Base-by-base conservation (phyloP, 37 sponge, comb jelly and placozoan species). In the Beroe forskalii region DNA sequence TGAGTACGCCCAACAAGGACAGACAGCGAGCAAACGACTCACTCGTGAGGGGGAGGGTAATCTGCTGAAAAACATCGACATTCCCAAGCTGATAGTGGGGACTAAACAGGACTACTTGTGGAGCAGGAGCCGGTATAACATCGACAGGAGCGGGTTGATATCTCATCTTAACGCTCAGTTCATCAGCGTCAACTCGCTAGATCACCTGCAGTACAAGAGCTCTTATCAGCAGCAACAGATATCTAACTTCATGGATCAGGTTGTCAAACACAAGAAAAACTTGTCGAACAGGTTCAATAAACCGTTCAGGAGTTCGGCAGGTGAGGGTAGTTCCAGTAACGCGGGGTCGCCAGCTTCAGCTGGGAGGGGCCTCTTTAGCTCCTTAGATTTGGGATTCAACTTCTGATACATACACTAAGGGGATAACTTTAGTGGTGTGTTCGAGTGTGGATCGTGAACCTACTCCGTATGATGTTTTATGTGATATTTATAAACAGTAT, bases 221-320 rank as follows among this genome's bases (percentile, higher is more conserved):
- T 44, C 55, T 40, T 80, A 80, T 44, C 86, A 80, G 86, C 55
- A 80, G 27, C 86, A 80, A 24, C 86, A 80, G 86, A 80, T 80
- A 12, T 35, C 55, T 22, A 80, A 80, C 86, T 80, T 80, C 30
- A 23, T 80, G 20, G 55, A 41, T 41, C 86, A 80, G 40, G 86
- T 80, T 8, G 27, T 80, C n/a, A 80, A 27, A 43, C 86, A 80
- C 86, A 80, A 80, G 55, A 80, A 44, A 23, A 22, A 9, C 6
- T 43, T 48, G 9, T 80, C 86, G 0, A 80, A 80, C 27, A 17
- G 86, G 55, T 80, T 44, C 35, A 80, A 80, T 25, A 17, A 48
- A 25, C 86, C 86, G 24, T 80, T 80, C 20, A 32, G 86, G 55
- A 80, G 55, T 23, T 35, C 72, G 1, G 27, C 31, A 43, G 55